phyloP scores from a whole-genome alignment of 2,888 invertebrate species.

The Craniophora ligustri region DNA sequence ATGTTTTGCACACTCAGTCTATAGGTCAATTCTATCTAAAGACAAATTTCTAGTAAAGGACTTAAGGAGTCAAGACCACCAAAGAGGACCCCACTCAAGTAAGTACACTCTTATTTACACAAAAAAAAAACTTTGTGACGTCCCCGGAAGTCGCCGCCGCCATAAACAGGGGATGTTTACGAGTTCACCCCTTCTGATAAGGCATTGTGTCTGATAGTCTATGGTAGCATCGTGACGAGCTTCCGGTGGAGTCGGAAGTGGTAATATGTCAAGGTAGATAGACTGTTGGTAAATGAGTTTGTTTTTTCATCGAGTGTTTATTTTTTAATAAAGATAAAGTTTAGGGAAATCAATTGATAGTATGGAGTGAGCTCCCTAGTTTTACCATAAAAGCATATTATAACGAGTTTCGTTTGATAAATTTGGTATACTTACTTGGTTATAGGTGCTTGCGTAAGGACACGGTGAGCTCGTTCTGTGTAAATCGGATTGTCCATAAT shows the following conservation, averaged over 20 bases:
- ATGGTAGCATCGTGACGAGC: slow-evolving; percentile 43
- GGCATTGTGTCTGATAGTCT: slow-evolving; percentile 49
- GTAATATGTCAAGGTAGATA: slow-evolving; percentile 49
- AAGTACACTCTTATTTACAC: slow-evolving; percentile 38
- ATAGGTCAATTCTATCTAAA: no score
- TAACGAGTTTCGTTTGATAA: no score
- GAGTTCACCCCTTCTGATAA: slow-evolving; percentile 53
- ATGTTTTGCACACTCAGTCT: no score
- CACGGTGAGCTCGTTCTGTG: no score
- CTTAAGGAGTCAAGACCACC: slow-evolving; percentile 33
- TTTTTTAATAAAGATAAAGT: slow-evolving; percentile 3
- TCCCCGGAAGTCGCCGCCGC: slow-evolving; percentile 47
- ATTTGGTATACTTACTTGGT: no score
- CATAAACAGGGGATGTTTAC: slow-evolving; percentile 56
- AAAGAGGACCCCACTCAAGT: slow-evolving; percentile 23
- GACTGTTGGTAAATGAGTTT: slow-evolving; percentile 18
- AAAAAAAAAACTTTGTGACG: slow-evolving; percentile 48
- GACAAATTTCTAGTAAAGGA: no score
- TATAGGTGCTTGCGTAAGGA: no score
- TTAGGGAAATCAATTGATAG: no score
- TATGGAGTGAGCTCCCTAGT: no score
- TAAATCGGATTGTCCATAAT: no score
- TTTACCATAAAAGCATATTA: no score
- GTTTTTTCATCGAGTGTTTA: slow-evolving; percentile 2
- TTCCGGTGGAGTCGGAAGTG: slow-evolving; percentile 51